Evolutionary conservation across 2,797 vertebrate genomes (phyloP).

Genomic region (Sardinella longiceps): DNA sequence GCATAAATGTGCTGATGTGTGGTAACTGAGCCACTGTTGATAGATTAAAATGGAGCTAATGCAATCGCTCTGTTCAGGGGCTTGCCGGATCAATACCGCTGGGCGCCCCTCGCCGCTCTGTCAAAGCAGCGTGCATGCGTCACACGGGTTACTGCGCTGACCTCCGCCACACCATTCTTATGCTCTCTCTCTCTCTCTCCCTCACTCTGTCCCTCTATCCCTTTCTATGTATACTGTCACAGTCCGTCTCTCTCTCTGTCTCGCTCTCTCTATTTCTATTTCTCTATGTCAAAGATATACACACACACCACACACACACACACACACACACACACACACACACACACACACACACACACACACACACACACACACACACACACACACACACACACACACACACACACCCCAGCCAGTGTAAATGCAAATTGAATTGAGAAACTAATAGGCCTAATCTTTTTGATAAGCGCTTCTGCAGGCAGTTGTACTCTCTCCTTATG

Average conservation of each 20-base stretch:
- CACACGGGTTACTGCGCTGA: slow-evolving; percentile 7
- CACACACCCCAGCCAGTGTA: neutral
- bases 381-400: neutral
- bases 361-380: neutral
- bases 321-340: neutral
- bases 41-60: slow-evolving; percentile 25
- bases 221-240: too few species aligned
- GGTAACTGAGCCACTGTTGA: slow-evolving; percentile 24
- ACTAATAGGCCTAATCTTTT: slow-evolving; percentile 14
- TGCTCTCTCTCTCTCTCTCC: neutral
- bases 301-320: neutral
- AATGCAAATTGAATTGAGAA: neutral
- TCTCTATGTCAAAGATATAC: neutral
- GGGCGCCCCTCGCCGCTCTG: neutral
- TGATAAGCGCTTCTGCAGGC: neutral
- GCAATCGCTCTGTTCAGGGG: neutral
- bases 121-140: slow-evolving; percentile 4
- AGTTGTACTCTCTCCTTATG: neutral
- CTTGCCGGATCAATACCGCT: neutral
- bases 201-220: neutral
- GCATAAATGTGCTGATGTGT: slow-evolving; percentile 23
- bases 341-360: neutral
- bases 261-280: neutral
- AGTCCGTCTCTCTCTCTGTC: neutral
- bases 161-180: neutral